Base-by-base conservation (phyloP, 2,113 vertebrate genomes). In the Zingel zingel region DNA sequence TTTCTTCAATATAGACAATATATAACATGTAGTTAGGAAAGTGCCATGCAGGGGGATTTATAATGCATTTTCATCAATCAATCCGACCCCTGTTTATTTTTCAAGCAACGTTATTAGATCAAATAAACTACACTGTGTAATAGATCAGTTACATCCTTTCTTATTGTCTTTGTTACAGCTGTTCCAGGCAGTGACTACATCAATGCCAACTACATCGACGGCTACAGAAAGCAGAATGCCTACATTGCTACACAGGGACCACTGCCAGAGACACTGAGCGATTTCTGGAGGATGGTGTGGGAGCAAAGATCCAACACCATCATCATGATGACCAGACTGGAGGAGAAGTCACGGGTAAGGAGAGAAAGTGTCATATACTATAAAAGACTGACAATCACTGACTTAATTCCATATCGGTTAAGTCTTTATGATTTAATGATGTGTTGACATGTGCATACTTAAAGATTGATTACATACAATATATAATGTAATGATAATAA, bases 211-310 rank as follows among this genome's bases (percentile, higher is more conserved):
- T 99, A 99, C 92, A 97, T 99, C 0, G 98, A 99, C 1, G 98
- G 98, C 51, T 99, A 99, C 79, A 95, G 98, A 15, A 97, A 98
- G 93, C 98, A 99, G 93, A 97, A 98, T 84, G 97, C 98, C 51
- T 99, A 98, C 95, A 98, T 99, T 9, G 97, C 98, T 84, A 98
- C 98, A 0, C 98, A 99, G 93, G 98, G 97, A 0, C 97, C 98
- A 0, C 95, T 99, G 47, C 95, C 95, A 0, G 97, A 98, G 92
- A 99, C 98, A 0, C 96, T 98, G 59, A 97, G 97, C 77, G 98
- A 99, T 89, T 99, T 99, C 95, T 99, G 97, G 98, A 91, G 97
- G 92, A 98, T 99, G 98, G 96, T 98, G 61, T 99, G 98, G 97
- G 97, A 99, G 89, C 97, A 97, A 94, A 96, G 96, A 82, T 97